These are phyloP conservation scores for Serilophus lunatus DNA, from an alignment of 2,113 vertebrate genomes.

Conservation along the genomic window DNA sequence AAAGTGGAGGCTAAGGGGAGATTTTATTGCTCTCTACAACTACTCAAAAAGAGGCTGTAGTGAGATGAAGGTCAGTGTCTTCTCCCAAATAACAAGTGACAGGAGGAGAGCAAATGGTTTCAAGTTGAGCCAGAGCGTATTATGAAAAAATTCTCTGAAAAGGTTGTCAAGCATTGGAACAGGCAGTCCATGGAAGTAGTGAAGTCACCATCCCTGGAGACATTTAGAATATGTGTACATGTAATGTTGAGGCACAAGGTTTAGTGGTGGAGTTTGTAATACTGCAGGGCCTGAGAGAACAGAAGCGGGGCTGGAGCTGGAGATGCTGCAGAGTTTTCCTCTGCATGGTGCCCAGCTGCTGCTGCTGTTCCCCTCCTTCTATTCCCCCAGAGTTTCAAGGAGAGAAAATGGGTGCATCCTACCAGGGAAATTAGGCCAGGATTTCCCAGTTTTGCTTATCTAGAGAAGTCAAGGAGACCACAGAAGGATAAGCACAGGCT, in stretches of 20 bases:
- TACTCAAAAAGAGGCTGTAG: not conserved
- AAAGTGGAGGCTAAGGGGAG: not conserved
- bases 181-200: not conserved
- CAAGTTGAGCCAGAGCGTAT: not conserved
- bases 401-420: not conserved
- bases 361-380: not conserved
- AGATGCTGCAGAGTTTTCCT: not conserved
- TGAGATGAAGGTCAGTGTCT: not conserved
- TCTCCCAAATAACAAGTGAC: not conserved
- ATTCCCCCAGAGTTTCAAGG: not conserved
- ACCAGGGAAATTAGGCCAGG: not conserved
- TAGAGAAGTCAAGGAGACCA: not conserved
- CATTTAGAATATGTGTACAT: not conserved
- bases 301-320: rapidly evolving
- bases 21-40: not conserved
- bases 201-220: not conserved
- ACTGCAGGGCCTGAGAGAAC: not conserved
- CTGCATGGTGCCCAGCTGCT: not conserved
- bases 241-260: not conserved
- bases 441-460: not conserved
- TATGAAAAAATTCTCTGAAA: not conserved
- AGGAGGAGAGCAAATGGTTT: not conserved
- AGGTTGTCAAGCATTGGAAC: not conserved
- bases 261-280: not conserved
- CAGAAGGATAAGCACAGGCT: not conserved